phyloP scores from a whole-genome alignment of 2,888 invertebrate genomes.

The Dryococelus australis region DNA sequence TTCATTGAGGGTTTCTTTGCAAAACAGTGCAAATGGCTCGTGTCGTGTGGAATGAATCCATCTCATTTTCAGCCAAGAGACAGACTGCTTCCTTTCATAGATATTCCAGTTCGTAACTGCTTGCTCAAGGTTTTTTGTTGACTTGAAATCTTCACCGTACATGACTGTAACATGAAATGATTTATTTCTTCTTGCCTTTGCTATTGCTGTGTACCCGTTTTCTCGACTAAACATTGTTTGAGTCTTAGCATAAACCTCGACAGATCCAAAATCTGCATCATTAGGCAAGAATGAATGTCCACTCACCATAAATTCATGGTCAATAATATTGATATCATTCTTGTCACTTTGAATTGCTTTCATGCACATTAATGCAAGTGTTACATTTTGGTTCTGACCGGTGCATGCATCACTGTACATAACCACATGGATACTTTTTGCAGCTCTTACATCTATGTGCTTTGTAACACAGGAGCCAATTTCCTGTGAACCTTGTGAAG shows the following conservation, averaged over 20 bases:
- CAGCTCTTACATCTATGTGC: too few species aligned
- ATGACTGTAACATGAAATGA: background rate
- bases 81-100: background rate
- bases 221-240: background rate
- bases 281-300: too few species aligned
- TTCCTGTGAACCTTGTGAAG: background rate
- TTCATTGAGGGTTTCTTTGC: background rate
- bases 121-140: background rate
- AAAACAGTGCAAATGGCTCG: background rate
- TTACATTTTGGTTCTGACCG: background rate
- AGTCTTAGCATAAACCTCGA: too few species aligned
- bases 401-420: background rate
- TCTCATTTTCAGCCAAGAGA: background rate
- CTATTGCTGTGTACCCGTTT: background rate
- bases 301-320: too few species aligned
- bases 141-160: background rate
- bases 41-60: background rate
- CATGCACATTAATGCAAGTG: background rate
- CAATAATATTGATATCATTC: too few species aligned
- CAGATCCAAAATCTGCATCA: too few species aligned
- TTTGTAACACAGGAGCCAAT: background rate
- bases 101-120: background rate
- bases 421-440: too few species aligned
- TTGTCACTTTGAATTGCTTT: too few species aligned
- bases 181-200: background rate